Percentiles rank a stretch among this genome's conserved stretches.
phyloP scores from a whole-genome alignment of 2,113 vertebrate genomes.

The Bettongia penicillata region DNA sequence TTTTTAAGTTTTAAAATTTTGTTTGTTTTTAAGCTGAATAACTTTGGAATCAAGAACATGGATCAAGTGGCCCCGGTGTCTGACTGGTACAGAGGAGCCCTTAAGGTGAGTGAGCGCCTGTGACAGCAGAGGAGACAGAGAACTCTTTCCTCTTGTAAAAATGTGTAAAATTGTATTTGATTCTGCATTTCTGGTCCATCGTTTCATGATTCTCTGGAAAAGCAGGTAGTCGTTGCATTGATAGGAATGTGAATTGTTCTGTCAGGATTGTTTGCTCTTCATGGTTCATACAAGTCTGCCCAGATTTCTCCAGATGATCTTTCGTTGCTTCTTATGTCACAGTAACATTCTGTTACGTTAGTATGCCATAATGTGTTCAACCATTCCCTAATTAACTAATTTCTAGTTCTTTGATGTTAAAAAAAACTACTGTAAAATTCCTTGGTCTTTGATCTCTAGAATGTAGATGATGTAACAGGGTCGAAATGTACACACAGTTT shows the following conservation, averaged over 20 bases:
- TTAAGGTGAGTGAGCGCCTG: conserved; percentile 86
- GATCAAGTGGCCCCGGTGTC: conserved; percentile 90
- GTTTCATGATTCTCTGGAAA: not conserved
- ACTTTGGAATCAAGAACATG: conserved; percentile 88
- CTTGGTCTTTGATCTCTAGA: not conserved
- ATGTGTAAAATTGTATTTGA: not conserved
- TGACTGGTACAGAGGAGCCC: conserved; percentile 83
- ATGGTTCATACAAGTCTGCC: not conserved
- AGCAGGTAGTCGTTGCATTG: not conserved
- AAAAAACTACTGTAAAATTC: not conserved
- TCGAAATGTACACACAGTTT: not conserved
- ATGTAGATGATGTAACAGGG: not conserved
- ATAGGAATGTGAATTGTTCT: not conserved
- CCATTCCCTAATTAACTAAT: not conserved
- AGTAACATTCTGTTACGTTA: too few relatives aligned
- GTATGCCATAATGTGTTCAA: not conserved
- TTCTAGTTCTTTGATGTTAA: not conserved
- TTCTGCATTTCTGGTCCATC: not conserved
- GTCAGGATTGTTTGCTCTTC: not conserved
- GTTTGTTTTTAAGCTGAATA: conserved; percentile 85
- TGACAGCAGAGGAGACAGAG: not conserved
- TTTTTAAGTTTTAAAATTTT: conserved; percentile 7
- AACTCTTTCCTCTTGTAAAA: not conserved
- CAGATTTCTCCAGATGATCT: not conserved
- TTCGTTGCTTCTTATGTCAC: not conserved